Evolutionary conservation across 2,888 invertebrate genomes (phyloP).

Genomic region (Diarsia mendica): DNA sequence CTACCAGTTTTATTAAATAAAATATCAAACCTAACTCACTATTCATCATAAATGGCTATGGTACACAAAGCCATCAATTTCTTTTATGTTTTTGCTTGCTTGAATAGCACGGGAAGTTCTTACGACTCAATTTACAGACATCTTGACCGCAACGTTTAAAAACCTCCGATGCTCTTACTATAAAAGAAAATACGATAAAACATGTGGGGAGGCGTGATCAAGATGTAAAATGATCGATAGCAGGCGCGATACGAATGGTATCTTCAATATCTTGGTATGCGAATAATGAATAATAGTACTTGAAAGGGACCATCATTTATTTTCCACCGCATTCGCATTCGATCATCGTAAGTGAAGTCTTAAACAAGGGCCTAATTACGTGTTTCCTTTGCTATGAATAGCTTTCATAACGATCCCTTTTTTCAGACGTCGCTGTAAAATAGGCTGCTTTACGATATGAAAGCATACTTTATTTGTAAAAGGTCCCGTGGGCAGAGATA

Average conservation of each 20-base stretch:
- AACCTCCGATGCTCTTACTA: conserved; percentile 52
- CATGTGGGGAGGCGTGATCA: conserved; percentile 64
- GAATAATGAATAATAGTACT: conserved; percentile 65
- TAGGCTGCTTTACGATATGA: conserved; percentile 30
- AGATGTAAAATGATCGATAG: conserved; percentile 69
- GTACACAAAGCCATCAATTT: conserved; percentile 53
- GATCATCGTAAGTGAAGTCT: conserved; percentile 57
- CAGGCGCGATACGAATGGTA: conserved; percentile 59
- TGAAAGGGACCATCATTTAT: conserved; percentile 63
- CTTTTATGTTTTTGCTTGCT: conserved; percentile 52
- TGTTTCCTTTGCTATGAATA: conserved; percentile 50
- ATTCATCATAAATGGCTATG: conserved; percentile 45
- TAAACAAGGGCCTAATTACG: conserved; percentile 64
- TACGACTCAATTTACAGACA: conserved; percentile 65
- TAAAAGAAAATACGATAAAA: conserved; percentile 63
- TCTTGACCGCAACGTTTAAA: conserved; percentile 64
- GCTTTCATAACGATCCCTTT: conserved; percentile 40
- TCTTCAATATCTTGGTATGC: conserved; percentile 60
- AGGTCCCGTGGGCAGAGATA: conserved; percentile 20
- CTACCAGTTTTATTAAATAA: conserved; percentile 19
- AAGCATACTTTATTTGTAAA: conserved; percentile 47
- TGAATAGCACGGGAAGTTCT: conserved; percentile 59
- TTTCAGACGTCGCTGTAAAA: conserved; percentile 37
- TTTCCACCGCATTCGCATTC: conserved; percentile 57
- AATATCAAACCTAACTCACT: conserved; percentile 25